These are phyloP conservation scores for Eueremaeus valkanovi DNA, from an alignment of 2,888 invertebrate species.

Conservation along the genomic window DNA sequence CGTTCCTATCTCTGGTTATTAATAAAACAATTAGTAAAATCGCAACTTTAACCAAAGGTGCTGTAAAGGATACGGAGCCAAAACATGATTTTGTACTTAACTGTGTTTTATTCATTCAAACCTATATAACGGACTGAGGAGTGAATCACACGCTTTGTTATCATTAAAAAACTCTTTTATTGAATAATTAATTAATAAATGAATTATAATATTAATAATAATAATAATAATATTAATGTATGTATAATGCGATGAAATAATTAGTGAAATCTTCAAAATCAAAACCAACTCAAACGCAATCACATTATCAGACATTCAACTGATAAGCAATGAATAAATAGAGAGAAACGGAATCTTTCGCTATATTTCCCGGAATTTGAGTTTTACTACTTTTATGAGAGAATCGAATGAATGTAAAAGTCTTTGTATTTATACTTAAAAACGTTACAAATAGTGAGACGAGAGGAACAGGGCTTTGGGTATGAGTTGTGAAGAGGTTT, in stretches of 20 bases:
- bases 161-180: not conserved
- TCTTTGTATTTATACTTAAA: not conserved
- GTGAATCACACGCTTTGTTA: too few relatives aligned
- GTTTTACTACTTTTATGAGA: slow-evolving; percentile 3
- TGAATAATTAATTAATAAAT: not conserved
- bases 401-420: too few relatives aligned
- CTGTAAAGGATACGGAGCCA: too few relatives aligned
- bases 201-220: not conserved
- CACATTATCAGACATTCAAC: not conserved
- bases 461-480: not conserved
- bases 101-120: too few relatives aligned
- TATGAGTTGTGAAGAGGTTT: not conserved
- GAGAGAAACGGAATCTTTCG: not conserved
- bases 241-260: not conserved
- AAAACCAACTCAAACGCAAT: too few relatives aligned
- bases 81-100: too few relatives aligned
- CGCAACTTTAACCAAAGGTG: too few relatives aligned
- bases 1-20: too few relatives aligned
- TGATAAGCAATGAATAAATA: not conserved
- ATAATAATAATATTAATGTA: not conserved
- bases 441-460: not conserved
- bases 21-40: too few relatives aligned
- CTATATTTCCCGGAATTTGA: not conserved
- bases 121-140: too few relatives aligned
- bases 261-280: too few relatives aligned